Base-by-base conservation (phyloP, 2,797 vertebrate genomes). In the Phylloscopus collybita region DNA sequence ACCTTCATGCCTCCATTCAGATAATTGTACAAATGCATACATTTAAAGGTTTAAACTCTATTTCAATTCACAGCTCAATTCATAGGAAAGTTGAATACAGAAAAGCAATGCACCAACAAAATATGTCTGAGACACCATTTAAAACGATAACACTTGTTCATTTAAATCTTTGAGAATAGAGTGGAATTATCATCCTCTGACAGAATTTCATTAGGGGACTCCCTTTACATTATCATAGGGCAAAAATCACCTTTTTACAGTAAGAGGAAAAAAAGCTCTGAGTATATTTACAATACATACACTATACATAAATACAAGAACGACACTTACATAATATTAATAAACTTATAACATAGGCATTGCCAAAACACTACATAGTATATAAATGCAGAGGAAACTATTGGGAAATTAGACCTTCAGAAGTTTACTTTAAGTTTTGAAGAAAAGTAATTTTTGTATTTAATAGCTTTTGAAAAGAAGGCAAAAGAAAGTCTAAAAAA, bases 231-330 rank as follows among this genome's bases (percentile, higher is more conserved):
- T 98, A 97, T 98, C 97, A 98, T 98, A 98, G 98, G 99, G 98
- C 97, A 98, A 98, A 98, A 98, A 98, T 98, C 98, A 99, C 99
- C 98, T 98, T 98, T 98, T 98, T 98, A 99, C 98, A 98, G 98
- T 98, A 99, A 99, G 98, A 99, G 98, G 98, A 98, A 98, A 97
- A 97, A 99, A 99, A 98, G 98, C 98, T 99, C 98, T 99, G 98
- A 98, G 98, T 98, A 99, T 99, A 99, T 99, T 99, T 99, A 99
- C 99, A 99, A 98, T 99, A 99, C 99, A 98, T 99, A 99, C 99
- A 99, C 99, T 99, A 99, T 99, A 99, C 99, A 99, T 99, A 99
- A 99, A 99, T 99, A 99, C 99, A 99, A 98, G 98, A 99, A 99
- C 99, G 98, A 99, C 99, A 98, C 99, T 98, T 99, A 99, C 98